Percentiles rank a stretch among this genome's conserved stretches.
Evolutionary conservation across 1,140 invertebrate genomes (phyloP).

Genomic region (Caenorhabditis tropicalis): DNA sequence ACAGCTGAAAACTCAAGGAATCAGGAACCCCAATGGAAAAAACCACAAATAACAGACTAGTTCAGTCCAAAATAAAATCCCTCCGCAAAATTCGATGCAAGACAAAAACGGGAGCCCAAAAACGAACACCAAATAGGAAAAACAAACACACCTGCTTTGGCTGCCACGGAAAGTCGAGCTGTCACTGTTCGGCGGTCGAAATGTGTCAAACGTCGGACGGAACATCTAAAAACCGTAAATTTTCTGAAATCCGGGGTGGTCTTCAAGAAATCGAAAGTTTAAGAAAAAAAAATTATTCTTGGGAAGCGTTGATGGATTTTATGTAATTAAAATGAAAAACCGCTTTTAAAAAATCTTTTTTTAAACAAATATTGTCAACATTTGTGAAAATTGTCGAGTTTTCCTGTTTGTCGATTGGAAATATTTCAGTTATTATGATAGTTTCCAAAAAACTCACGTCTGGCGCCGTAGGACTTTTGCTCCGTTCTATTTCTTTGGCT

Average conservation of each 20-base stretch:
- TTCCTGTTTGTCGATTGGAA: no score
- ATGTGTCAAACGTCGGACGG: conserved; percentile 35
- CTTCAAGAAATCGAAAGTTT: background rate
- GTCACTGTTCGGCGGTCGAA: conserved; percentile 42
- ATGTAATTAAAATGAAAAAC: no score
- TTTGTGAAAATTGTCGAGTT: no score
- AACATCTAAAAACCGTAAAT: conserved; percentile 29
- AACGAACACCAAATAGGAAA: background rate
- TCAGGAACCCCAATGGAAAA: no score
- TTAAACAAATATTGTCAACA: no score
- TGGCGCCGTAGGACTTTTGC: background rate
- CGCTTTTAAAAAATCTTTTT: no score
- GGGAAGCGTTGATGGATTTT: background rate
- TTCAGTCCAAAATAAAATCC: background rate
- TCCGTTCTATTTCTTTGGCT: conserved; percentile 37
- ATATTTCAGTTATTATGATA: no score
- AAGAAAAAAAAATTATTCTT: background rate
- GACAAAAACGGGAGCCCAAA: background rate
- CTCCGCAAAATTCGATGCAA: background rate
- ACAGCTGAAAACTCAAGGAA: background rate
- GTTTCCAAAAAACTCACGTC: background rate
- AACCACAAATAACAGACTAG: background rate
- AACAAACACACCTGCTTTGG: conserved; percentile 38
- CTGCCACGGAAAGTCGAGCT: conserved; percentile 38
- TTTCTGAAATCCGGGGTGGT: background rate